Percentiles rank a stretch among this genome's conserved stretches.
These are phyloP conservation scores for Nibea coibor DNA, from an alignment of 2,113 vertebrate genomes.

Conservation along the genomic window DNA sequence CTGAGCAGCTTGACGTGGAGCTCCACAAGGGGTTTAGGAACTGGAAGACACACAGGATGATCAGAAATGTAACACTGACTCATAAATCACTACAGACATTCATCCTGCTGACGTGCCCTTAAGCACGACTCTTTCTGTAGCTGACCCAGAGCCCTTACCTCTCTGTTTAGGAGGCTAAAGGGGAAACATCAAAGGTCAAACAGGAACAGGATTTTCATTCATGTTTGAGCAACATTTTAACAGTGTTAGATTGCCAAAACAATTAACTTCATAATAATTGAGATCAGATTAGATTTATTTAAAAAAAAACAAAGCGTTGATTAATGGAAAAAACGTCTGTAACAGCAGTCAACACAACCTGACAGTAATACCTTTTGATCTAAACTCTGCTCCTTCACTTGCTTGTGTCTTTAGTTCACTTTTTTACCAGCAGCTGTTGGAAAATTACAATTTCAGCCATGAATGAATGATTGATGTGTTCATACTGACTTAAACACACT, in stretches of 20 bases:
- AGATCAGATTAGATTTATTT: background rate
- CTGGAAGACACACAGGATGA: constrained; percentile 77
- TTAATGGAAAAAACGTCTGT: background rate
- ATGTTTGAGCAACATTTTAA: background rate
- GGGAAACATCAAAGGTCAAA: background rate
- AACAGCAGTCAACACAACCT: background rate
- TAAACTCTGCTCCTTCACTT: background rate
- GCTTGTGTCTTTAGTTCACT: background rate
- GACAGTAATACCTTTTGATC: background rate
- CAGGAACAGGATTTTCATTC: background rate
- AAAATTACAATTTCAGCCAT: background rate
- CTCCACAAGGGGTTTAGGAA: constrained; percentile 95
- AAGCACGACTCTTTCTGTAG: background rate
- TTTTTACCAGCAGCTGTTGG: constrained; percentile 1
- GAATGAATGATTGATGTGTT: background rate
- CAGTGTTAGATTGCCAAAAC: background rate
- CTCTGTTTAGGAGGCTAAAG: background rate
- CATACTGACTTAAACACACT: background rate
- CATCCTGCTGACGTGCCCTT: background rate
- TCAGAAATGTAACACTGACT: background rate
- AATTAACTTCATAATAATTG: background rate
- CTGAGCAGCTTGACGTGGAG: constrained; percentile 98
- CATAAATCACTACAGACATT: background rate
- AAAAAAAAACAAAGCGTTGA: background rate
- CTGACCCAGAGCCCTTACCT: background rate